Evolutionary conservation across 2,797 vertebrate species (phyloP).

Genomic region (Megaceryle alcyon): DNA sequence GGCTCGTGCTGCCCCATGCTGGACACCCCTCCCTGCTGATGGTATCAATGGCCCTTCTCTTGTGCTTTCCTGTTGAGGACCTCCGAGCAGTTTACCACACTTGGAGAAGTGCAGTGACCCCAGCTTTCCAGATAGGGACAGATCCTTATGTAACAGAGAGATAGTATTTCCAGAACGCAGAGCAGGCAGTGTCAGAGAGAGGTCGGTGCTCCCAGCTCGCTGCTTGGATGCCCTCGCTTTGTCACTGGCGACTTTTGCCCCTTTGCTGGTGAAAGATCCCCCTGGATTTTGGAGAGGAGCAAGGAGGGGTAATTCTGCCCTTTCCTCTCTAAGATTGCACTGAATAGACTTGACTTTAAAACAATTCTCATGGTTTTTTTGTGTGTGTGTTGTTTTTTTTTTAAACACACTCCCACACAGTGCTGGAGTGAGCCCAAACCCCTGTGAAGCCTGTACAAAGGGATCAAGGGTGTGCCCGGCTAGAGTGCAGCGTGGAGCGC

Average conservation of each 20-base stretch:
- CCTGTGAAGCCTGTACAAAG: conserved; percentile 60
- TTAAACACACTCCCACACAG: conserved; percentile 52
- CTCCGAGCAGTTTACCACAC: conserved; percentile 38
- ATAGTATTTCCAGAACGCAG: conserved; percentile 44
- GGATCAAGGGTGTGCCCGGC: conserved; percentile 50
- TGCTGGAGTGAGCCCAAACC: conserved; percentile 46
- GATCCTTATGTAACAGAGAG: conserved; percentile 43
- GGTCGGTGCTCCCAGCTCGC: conserved; percentile 3
- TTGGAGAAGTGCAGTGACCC: conserved; percentile 26
- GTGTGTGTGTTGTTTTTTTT: neutral
- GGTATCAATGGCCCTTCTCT: neutral
- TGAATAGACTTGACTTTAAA: conserved; percentile 1
- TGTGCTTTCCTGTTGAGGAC: neutral
- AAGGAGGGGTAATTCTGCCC: neutral
- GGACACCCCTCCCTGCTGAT: neutral
- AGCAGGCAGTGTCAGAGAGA: neutral
- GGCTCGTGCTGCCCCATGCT: rapidly evolving
- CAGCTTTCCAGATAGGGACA: conserved; percentile 44
- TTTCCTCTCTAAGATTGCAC: neutral
- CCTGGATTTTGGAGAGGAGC: neutral
- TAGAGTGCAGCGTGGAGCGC: neutral
- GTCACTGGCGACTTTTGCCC: neutral
- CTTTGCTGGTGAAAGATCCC: neutral
- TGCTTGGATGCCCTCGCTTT: neutral
- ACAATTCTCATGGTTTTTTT: neutral